Evolutionary conservation across 2,113 vertebrate genomes (phyloP).

Genomic region (Oryzias javanicus): DNA sequence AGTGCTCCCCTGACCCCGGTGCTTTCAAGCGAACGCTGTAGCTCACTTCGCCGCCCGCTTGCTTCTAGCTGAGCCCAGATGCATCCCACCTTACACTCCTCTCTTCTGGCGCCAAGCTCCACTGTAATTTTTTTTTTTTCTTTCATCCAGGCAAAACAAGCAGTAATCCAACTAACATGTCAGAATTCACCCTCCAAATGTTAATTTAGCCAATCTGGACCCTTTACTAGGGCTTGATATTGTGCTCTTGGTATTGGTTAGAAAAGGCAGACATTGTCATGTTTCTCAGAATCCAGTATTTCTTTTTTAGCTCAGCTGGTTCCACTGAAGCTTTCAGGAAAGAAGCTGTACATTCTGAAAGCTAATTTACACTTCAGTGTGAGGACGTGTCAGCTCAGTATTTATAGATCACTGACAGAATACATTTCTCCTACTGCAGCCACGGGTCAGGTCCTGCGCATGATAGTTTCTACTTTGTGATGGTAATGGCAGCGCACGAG

Average conservation of each 20-base stretch:
- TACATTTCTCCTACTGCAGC: constrained; percentile 28
- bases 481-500: constrained; percentile 17
- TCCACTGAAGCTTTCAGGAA: constrained; percentile 24
- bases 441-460: constrained; percentile 19
- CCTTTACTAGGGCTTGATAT: constrained; percentile 4
- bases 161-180: constrained; percentile 15
- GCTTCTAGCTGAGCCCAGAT: constrained; percentile 42
- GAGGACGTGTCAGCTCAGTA: constrained; percentile 22
- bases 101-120: constrained; percentile 33
- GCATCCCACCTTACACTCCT: constrained; percentile 21
- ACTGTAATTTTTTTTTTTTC: constrained; percentile 11
- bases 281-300: no score
- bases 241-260: not conserved
- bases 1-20: constrained; percentile 19
- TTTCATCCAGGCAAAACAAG: constrained; percentile 15
- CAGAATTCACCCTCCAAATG: constrained; percentile 6
- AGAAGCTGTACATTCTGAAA: constrained; percentile 3
- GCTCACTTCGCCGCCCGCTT: constrained; percentile 24
- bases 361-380: constrained; percentile 25
- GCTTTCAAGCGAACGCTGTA: constrained; percentile 34
- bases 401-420: constrained; percentile 23
- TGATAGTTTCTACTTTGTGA: constrained; percentile 27
- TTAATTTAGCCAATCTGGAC: constrained; percentile 15
- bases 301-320: constrained; percentile 19
- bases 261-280: no score